These are phyloP conservation scores for Falco peregrinus DNA, from an alignment of 2,797 vertebrate species.

Conservation along the genomic window DNA sequence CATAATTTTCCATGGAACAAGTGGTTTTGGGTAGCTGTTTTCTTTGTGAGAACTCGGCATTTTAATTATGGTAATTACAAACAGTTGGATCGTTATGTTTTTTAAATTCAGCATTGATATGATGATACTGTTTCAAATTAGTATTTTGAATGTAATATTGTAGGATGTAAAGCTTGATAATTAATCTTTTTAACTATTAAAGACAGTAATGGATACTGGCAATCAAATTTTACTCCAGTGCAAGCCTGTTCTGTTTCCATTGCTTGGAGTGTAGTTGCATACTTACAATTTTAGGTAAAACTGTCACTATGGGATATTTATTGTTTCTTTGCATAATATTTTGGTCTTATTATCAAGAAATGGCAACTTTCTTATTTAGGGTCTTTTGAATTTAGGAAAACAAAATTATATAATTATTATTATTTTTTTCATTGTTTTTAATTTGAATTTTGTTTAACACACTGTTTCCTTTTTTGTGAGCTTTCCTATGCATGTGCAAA, in stretches of 20 bases:
- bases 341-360: neutral
- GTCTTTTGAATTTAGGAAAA: neutral
- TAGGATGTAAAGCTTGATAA: neutral
- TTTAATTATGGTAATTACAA: neutral
- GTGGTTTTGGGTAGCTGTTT: neutral
- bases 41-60: neutral
- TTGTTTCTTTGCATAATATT: neutral
- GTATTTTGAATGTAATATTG: neutral
- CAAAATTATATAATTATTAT: neutral
- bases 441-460: constrained; percentile 81
- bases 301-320: neutral
- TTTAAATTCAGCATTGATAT: neutral
- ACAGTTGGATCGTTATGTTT: neutral
- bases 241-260: neutral
- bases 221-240: neutral
- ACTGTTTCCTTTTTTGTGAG: constrained; percentile 87
- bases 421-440: constrained; percentile 63
- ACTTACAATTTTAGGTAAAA: neutral
- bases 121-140: neutral
- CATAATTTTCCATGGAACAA: neutral
- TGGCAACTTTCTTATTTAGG: neutral
- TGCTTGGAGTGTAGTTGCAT: neutral
- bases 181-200: neutral
- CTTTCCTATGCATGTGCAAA: constrained; percentile 99
- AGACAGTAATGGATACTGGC: neutral